Evolutionary conservation across 37 sponge, comb jelly and placozoan genomes (phyloP).

Genomic region (Aphrocallistes beatrix): DNA sequence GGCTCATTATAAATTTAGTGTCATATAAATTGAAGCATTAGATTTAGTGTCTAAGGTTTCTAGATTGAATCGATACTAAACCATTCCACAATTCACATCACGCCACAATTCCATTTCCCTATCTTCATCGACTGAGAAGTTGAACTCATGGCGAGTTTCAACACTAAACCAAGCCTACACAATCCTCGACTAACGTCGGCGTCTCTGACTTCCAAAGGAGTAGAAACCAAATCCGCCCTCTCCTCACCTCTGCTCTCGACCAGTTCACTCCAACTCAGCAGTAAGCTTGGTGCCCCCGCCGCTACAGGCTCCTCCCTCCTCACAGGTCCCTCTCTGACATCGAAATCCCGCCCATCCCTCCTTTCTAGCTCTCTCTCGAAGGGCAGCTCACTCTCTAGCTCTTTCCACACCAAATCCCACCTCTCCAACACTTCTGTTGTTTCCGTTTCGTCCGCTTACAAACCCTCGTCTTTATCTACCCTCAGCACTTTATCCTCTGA

Average conservation of each 20-base stretch:
- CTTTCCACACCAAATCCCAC: neutral
- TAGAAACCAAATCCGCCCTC: neutral
- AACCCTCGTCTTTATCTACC: neutral
- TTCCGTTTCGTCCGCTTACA: neutral
- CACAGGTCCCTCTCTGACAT: neutral
- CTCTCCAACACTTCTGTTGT: neutral
- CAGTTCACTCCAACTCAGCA: neutral
- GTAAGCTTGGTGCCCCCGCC: neutral
- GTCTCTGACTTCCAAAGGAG: neutral
- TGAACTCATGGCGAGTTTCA: constrained; percentile 19
- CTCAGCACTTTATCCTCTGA: neutral
- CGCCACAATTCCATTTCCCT: neutral
- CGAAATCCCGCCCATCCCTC: neutral
- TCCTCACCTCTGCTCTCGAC: neutral
- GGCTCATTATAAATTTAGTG: too few relatives aligned
- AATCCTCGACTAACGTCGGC: neutral
- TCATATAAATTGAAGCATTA: too few relatives aligned
- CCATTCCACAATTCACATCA: too few relatives aligned
- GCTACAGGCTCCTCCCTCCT: neutral
- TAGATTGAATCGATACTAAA: too few relatives aligned
- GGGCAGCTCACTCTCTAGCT: neutral
- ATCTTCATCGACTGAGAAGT: neutral
- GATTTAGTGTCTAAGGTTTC: too few relatives aligned
- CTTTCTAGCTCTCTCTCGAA: neutral
- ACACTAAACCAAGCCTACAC: neutral